Conservation (phyloP, 2,888 invertebrate species). For the Allacma fusca region DNA sequence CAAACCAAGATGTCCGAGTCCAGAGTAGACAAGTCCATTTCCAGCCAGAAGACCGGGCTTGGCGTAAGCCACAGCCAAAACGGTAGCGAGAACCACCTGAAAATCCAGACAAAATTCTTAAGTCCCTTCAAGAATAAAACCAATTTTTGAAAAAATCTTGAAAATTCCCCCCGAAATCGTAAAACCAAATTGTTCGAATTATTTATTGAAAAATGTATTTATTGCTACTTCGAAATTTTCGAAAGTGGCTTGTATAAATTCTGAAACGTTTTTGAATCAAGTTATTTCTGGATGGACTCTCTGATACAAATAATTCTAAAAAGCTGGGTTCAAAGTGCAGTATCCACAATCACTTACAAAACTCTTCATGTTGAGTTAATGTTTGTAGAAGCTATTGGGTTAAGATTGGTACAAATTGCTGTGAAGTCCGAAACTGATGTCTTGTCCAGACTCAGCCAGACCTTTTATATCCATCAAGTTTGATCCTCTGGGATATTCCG, state of each 20-base stretch:
- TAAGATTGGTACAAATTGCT: conserved; percentile 10
- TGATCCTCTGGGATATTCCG: too few relatives aligned
- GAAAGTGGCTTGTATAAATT: too few relatives aligned
- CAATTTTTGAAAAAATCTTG: too few relatives aligned
- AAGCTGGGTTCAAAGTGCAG: too few relatives aligned
- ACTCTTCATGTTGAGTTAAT: conserved; percentile 39
- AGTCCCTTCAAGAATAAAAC: too few relatives aligned
- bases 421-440: conserved; percentile 35
- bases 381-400: conserved; percentile 34
- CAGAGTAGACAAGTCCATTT: not conserved
- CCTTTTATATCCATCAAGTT: conserved; percentile 34
- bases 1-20: not conserved
- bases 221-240: too few relatives aligned
- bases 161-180: too few relatives aligned
- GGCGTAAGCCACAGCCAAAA: conserved; percentile 55
- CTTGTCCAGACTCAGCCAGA: not conserved
- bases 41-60: conserved; percentile 33
- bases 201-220: too few relatives aligned
- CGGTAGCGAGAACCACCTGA: conserved; percentile 49
- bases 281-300: too few relatives aligned
- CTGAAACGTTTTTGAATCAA: too few relatives aligned
- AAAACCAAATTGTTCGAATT: too few relatives aligned
- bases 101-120: conserved; percentile 7
- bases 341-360: conserved; percentile 35
- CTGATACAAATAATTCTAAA: too few relatives aligned